Base-by-base conservation (phyloP, 37 sponge, comb jelly and placozoan species). In the Bolinopsis microptera region DNA sequence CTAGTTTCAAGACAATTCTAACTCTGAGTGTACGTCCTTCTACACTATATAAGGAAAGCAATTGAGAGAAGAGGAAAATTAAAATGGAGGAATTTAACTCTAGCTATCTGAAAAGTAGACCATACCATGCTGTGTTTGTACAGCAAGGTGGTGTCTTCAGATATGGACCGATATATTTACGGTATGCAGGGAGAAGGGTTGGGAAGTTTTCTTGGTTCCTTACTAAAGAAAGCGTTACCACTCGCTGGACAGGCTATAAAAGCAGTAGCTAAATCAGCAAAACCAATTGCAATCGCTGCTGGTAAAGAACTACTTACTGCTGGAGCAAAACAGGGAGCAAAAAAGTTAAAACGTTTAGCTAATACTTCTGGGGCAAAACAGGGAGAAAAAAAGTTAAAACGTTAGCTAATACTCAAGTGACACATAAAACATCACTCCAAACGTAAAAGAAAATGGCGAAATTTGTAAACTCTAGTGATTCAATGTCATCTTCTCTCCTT, bases 231-330 rank as follows among this genome's bases (percentile, higher is more conserved):
- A 26, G 90, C 90, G n/a, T 3, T 86, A 28, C 90, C 90, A 30
- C 41, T 86, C 61, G 24, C 36, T 27, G 61, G 90, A 13, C 61
- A 39, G 26, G 90, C 90, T 86, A 86, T 86, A 86, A 86, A 86
- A 86, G 90, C 38, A 8, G 90, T 26, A 23, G 61, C 90, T 41
- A 24, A 23, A 30, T n/a, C 90, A 24, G 90, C 90, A 41, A 86
- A 39, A 18, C 90, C 90, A 41, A 39, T 39, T 40, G 90, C 61
- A 36, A 5, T 38, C 13, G 40, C 61, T 39, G 90, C 48, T 5
- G 90, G 90, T 35, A 77, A 77, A 32, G 80, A 77, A 77, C 37
- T 77, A 33, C 33, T 77, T 32, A 34, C 80, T 34, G 35, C 36
- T 18, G 80, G 80, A 16, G 80, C 80, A 33, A 77, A 77, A 32